phyloP scores from a whole-genome alignment of 2,113 vertebrate species.

The Delphinus delphis region DNA sequence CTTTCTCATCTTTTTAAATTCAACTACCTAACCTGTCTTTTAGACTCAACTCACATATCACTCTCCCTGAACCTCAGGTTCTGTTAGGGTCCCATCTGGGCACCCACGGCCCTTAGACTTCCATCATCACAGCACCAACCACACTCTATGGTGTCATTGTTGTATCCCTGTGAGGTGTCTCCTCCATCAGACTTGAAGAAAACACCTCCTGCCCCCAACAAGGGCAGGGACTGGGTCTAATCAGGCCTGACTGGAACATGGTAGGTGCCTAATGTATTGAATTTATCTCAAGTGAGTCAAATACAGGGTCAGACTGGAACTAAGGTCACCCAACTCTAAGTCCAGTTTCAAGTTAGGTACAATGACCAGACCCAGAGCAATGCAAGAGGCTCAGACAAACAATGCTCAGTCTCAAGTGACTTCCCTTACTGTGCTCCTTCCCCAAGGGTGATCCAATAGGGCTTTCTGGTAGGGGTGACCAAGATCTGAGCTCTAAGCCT shows the following conservation, averaged over 20 bases:
- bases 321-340: conserved; percentile 18
- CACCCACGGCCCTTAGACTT: background rate
- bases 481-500: background rate
- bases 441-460: background rate
- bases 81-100: background rate
- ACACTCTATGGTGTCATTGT: background rate
- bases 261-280: background rate
- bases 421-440: background rate
- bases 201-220: background rate
- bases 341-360: conserved; percentile 22
- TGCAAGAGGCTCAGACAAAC: background rate
- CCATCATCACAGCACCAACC: background rate
- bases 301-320: background rate
- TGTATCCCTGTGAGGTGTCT: background rate
- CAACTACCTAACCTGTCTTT: background rate
- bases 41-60: background rate
- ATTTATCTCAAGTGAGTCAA: conserved; percentile 5
- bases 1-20: background rate
- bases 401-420: background rate
- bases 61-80: background rate
- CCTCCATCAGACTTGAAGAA: background rate
- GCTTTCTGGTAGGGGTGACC: background rate
- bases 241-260: background rate
- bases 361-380: background rate
- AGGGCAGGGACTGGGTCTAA: background rate